phyloP scores from a whole-genome alignment of 2,797 vertebrate genomes.

The Euphonia xanthogaster region DNA sequence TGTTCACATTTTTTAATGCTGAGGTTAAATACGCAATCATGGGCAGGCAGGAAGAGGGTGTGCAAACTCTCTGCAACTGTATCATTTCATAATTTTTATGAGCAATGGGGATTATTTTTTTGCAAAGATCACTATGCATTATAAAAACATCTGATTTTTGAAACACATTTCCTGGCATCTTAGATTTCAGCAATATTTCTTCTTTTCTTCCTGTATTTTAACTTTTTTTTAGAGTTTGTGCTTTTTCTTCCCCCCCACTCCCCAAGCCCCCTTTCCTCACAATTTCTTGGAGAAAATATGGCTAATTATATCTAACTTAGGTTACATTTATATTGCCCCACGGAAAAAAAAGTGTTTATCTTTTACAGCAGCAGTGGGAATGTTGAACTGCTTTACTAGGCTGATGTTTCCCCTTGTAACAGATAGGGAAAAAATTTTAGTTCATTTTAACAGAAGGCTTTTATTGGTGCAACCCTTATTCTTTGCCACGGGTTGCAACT shows the following conservation, averaged over 20 bases:
- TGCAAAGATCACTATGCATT: slow-evolving; percentile 38
- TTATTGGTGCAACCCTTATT: not conserved
- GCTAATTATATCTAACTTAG: not conserved
- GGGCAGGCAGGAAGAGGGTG: slow-evolving; percentile 44
- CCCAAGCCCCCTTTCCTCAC: not conserved
- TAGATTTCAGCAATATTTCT: not conserved
- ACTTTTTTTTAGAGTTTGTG: not conserved
- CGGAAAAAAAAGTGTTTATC: not conserved
- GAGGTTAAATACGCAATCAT: slow-evolving; percentile 53
- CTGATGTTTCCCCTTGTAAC: not conserved
- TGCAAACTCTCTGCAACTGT: slow-evolving; percentile 39
- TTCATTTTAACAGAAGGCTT: slow-evolving; percentile 8
- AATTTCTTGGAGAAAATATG: not conserved
- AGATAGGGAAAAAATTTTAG: not conserved
- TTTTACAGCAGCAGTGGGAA: not conserved
- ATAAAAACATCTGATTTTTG: slow-evolving; percentile 52
- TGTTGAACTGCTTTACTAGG: not conserved
- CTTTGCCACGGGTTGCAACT: not conserved
- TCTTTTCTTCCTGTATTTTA: not conserved
- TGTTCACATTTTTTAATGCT: slow-evolving; percentile 50
- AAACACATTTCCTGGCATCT: slow-evolving; percentile 29
- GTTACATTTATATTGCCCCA: not conserved
- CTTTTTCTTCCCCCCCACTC: not conserved
- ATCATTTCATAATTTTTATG: slow-evolving; percentile 58
- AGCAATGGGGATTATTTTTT: slow-evolving; percentile 32